Conservation (phyloP, 2,888 invertebrate genomes). For the Linnaemya vulpina region DNA sequence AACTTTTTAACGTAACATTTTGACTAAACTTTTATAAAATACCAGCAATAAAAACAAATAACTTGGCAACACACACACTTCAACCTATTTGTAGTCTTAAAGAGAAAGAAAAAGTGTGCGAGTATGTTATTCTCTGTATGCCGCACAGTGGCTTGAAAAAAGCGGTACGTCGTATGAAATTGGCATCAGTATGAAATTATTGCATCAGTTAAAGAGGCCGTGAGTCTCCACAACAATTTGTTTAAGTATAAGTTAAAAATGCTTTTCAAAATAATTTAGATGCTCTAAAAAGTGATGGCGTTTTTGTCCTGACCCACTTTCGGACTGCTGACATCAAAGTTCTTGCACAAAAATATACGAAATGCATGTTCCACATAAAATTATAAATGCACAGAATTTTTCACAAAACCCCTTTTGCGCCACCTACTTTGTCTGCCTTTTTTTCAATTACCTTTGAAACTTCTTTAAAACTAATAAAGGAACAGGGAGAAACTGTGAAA, state of each 20-base stretch:
- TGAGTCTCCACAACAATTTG: no score
- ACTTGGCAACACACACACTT: background rate
- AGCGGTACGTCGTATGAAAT: no score
- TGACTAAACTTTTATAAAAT: slow-evolving; percentile 53
- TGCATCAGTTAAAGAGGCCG: no score
- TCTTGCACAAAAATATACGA: no score
- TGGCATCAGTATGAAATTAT: no score
- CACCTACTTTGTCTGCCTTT: background rate
- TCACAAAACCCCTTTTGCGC: background rate
- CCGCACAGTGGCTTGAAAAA: background rate
- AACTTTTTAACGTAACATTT: slow-evolving; percentile 64
- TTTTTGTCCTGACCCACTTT: no score
- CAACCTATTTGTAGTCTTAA: background rate
- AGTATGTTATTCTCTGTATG: background rate
- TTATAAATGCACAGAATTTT: background rate
- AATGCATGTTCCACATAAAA: no score
- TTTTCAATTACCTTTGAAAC: slow-evolving; percentile 49
- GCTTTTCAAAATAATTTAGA: no score
- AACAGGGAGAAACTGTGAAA: slow-evolving; percentile 37
- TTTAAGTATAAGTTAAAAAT: no score
- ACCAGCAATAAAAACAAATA: slow-evolving; percentile 14
- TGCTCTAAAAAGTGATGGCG: no score
- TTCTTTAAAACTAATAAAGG: slow-evolving; percentile 24
- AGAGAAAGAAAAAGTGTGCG: background rate
- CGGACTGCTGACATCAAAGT: no score